Percentiles rank a stretch among this genome's conserved stretches.
These are phyloP conservation scores for Cephus pulcher DNA, from an alignment of 2,888 invertebrate genomes.

Conservation along the genomic window DNA sequence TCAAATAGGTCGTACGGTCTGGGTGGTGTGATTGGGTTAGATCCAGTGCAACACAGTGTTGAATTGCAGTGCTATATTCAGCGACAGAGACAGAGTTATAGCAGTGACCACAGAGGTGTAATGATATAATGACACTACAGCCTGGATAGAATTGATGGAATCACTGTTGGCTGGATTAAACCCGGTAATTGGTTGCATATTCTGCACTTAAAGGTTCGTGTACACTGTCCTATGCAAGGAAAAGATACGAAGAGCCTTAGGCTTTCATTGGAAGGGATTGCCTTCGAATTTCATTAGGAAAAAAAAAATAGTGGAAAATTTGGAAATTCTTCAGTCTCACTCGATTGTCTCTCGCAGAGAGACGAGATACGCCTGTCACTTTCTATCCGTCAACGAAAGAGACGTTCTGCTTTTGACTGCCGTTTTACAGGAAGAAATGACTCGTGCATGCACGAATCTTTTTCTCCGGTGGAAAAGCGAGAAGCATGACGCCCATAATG, in stretches of 20 bases:
- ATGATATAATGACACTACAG: constrained; percentile 60
- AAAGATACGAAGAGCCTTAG: neutral
- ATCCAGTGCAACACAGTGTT: constrained; percentile 25
- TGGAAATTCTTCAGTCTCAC: neutral
- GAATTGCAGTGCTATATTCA: constrained; percentile 8
- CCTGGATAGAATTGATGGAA: constrained; percentile 61
- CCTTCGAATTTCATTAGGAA: neutral
- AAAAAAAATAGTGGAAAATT: neutral
- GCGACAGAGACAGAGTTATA: constrained; percentile 10
- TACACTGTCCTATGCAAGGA: constrained; percentile 15
- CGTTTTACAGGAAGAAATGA: neutral
- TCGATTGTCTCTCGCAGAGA: neutral
- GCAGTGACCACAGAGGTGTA: constrained; percentile 44
- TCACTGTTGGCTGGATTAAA: constrained; percentile 54
- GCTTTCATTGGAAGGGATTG: neutral
- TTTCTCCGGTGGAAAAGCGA: neutral
- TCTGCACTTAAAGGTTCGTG: constrained; percentile 31
- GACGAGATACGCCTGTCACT: neutral
- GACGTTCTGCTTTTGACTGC: neutral
- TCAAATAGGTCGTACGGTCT: neutral
- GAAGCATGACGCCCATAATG: constrained; percentile 2
- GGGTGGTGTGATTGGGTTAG: constrained; percentile 1
- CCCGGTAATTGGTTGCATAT: constrained; percentile 50
- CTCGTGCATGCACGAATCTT: neutral
- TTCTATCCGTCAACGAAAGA: neutral